Base-by-base conservation (phyloP, 2,888 invertebrate genomes). In the Parasteatoda lunata region DNA sequence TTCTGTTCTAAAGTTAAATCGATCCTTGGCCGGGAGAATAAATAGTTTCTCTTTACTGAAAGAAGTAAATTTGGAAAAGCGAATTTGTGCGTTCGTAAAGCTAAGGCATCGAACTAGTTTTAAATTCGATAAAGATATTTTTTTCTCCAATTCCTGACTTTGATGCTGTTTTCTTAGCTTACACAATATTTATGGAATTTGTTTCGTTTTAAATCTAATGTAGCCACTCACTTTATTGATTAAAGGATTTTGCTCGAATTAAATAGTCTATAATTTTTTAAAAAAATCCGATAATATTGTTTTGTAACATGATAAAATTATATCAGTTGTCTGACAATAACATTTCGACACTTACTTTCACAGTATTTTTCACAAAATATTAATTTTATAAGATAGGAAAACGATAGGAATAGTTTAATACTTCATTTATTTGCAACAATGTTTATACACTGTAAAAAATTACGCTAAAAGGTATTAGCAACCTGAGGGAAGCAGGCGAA, bases 1-100 rank as follows among this genome's bases (percentile, higher is more conserved):
- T 80, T 52, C 72, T 72, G 65, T 51, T 80, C 66, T 71, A 72
- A 73, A 80, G 66, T 73, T 30, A 66, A 80, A 80, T 80, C 80
- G 65, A 80, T 80, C 72, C 45, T 15, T 48, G 66, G 80, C 59
- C 64, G 30, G 52, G 66, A 80, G 72, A 80, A 72, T 65, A 73
- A 80, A 72, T 80, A 64, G 72, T 66, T 80, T 64, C 59, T 30
- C 45, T 64, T 54, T 79, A 47, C 47, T 59, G 59, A 59, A 59
- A 59, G 59, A 7, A 59, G 59, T 59, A 59, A 59, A 59, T 59
- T 59, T 59, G n/a, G 59, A 59, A 59, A 59, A 59, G 59, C n/a
- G 59, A 59, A n/a, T 59, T 59, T 13, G 59, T 59, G n/a, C n/a
- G 11, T 59, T 59, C 3, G 11, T 59, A 8, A 59, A 59, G 59